Conservation (phyloP, 92 coral and sea anemone genomes). For the Ricordea florida region DNA sequence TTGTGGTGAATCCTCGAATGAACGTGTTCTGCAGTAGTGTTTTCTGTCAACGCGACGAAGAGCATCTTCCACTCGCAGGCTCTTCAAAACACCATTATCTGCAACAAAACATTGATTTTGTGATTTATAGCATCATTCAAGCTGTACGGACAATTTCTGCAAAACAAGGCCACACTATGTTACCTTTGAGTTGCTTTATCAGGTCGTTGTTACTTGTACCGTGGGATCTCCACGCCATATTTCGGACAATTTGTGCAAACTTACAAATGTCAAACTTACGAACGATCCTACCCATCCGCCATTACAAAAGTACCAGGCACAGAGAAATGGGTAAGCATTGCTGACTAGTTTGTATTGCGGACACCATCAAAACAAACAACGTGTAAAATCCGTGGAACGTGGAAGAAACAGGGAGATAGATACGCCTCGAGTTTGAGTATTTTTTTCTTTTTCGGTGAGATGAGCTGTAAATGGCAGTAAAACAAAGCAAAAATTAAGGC, state of each 20-base stretch:
- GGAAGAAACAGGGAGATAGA: too few relatives aligned
- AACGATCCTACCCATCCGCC: conserved; percentile 43
- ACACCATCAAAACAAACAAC: neutral
- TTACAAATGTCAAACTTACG: neutral
- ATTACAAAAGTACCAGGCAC: conserved; percentile 2
- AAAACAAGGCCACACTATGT: neutral
- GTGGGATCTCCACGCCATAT: conserved; percentile 93
- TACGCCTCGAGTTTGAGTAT: too few relatives aligned
- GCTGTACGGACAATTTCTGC: too few relatives aligned
- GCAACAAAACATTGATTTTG: too few relatives aligned
- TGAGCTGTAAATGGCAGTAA: too few relatives aligned
- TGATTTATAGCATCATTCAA: too few relatives aligned
- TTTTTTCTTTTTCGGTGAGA: too few relatives aligned
- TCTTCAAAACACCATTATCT: conserved; percentile 85
- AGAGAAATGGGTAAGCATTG: neutral
- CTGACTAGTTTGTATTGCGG: neutral
- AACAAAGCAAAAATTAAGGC: too few relatives aligned
- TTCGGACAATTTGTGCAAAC: conserved; percentile 24
- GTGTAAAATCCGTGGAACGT: too few relatives aligned
- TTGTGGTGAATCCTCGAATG: conserved; percentile 88
- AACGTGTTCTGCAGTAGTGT: conserved; percentile 64
- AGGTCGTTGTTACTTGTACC: conserved; percentile 78
- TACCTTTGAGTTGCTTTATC: conserved; percentile 75
- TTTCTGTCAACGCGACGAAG: conserved; percentile 78
- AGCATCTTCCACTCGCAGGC: conserved; percentile 72